Evolutionary conservation across 2,888 invertebrate genomes (phyloP).

Genomic region (Cinara cedri): DNA sequence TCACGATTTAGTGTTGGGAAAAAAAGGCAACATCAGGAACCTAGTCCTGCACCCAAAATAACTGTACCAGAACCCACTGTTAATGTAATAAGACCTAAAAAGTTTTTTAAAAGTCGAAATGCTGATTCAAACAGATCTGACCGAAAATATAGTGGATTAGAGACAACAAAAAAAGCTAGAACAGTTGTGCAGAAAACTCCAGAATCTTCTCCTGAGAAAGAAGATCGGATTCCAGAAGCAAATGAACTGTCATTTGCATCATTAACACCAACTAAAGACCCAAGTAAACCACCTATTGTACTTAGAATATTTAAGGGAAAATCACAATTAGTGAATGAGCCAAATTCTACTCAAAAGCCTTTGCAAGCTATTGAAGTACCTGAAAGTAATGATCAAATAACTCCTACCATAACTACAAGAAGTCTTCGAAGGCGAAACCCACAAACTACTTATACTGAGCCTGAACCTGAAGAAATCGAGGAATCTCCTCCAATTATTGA

Average conservation of each 20-base stretch:
- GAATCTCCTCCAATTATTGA: slow-evolving; percentile 47
- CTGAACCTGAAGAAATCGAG: slow-evolving; percentile 48
- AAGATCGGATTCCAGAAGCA: slow-evolving; percentile 46
- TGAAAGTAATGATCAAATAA: slow-evolving; percentile 51
- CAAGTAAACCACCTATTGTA: slow-evolving; percentile 80
- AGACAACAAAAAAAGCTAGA: slow-evolving; percentile 48
- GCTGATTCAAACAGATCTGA: slow-evolving; percentile 60
- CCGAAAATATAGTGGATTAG: slow-evolving; percentile 43
- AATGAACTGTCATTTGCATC: slow-evolving; percentile 50
- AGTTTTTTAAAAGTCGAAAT: slow-evolving; percentile 88
- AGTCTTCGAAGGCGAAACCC: slow-evolving; percentile 57
- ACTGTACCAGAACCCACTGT: slow-evolving; percentile 53
- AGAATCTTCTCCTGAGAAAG: slow-evolving; percentile 55
- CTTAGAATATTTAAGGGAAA: slow-evolving; percentile 83
- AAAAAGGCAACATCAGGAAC: slow-evolving; percentile 63
- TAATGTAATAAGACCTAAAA: slow-evolving; percentile 69
- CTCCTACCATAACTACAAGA: slow-evolving; percentile 57
- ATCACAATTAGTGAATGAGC: slow-evolving; percentile 60
- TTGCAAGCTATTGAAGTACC: slow-evolving; percentile 51
- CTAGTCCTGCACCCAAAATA: slow-evolving; percentile 66
- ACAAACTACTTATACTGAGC: slow-evolving; percentile 49
- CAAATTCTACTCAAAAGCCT: slow-evolving; percentile 48
- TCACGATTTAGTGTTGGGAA: slow-evolving; percentile 58
- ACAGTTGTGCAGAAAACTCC: slow-evolving; percentile 51
- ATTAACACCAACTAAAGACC: slow-evolving; percentile 58